Conservation (phyloP, 2,113 vertebrate species). For the Rhinoptilus africanus region DNA sequence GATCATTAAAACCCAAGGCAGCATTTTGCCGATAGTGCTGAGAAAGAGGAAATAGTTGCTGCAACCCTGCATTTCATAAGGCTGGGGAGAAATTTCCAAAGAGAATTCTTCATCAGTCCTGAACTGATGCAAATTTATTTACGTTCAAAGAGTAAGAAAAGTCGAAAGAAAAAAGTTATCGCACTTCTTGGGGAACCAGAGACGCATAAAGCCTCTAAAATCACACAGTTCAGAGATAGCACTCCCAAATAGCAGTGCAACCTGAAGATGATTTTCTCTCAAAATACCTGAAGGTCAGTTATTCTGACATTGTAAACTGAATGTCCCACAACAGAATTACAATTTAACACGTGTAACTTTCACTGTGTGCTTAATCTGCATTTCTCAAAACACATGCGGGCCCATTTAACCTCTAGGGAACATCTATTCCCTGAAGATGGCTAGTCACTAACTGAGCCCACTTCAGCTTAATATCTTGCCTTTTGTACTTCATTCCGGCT, state of each 20-base stretch:
- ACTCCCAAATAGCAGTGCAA: background rate
- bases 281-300: background rate
- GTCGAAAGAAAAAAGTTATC: background rate
- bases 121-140: background rate
- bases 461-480: background rate
- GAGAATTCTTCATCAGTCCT: background rate
- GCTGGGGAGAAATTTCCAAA: background rate
- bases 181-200: background rate
- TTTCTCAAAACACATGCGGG: background rate
- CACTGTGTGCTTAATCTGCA: background rate
- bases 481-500: background rate
- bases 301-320: background rate
- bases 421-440: background rate
- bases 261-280: background rate
- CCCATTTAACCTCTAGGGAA: background rate
- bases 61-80: background rate
- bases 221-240: background rate
- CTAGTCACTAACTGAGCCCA: background rate
- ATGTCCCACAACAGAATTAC: background rate
- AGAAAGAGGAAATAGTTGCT: background rate
- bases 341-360: background rate
- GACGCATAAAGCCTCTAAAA: background rate
- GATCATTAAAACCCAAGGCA: background rate
- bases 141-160: background rate
- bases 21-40: background rate